phyloP scores from a whole-genome alignment of 2,888 invertebrate species.

The Agapetus fuscipes region DNA sequence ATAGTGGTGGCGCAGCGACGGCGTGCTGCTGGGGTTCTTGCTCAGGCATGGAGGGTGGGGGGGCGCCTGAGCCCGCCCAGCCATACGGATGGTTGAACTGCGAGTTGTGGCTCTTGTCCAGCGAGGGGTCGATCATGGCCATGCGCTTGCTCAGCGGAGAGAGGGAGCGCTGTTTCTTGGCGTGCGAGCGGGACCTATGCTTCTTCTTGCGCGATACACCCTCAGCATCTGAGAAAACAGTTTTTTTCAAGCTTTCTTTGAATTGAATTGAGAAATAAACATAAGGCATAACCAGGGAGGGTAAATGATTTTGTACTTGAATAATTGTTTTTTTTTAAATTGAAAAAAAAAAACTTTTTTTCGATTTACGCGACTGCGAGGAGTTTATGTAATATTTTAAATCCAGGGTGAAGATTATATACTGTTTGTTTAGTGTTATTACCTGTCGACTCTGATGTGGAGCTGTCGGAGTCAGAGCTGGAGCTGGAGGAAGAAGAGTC shows the following conservation, averaged over 20 bases:
- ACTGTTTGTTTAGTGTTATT: no score
- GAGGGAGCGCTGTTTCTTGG: slow-evolving; percentile 59
- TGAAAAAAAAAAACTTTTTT: no score
- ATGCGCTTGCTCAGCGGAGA: slow-evolving; percentile 77
- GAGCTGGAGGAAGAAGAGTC: slow-evolving; percentile 58
- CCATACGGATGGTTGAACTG: slow-evolving; percentile 63
- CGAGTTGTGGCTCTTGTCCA: slow-evolving; percentile 43
- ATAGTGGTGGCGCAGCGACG: slow-evolving; percentile 30
- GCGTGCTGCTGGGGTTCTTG: slow-evolving; percentile 31
- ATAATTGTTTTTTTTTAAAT: no score
- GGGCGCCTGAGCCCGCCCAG: slow-evolving; percentile 40
- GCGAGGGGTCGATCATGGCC: slow-evolving; percentile 58
- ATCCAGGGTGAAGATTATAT: no score
- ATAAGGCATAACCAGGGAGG: no score
- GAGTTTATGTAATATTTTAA: no score
- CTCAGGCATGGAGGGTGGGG: slow-evolving; percentile 33
- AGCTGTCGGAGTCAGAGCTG: slow-evolving; percentile 48
- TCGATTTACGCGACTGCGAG: no score
- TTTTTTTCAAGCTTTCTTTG: neutral
- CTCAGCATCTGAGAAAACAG: slow-evolving; percentile 36
- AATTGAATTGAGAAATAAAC: neutral
- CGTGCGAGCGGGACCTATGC: slow-evolving; percentile 45
- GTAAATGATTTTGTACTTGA: no score
- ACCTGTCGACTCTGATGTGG: slow-evolving; percentile 48
- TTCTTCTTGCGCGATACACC: slow-evolving; percentile 48